phyloP scores from a whole-genome alignment of 2,113 vertebrate genomes.

The Falco punctatus region DNA sequence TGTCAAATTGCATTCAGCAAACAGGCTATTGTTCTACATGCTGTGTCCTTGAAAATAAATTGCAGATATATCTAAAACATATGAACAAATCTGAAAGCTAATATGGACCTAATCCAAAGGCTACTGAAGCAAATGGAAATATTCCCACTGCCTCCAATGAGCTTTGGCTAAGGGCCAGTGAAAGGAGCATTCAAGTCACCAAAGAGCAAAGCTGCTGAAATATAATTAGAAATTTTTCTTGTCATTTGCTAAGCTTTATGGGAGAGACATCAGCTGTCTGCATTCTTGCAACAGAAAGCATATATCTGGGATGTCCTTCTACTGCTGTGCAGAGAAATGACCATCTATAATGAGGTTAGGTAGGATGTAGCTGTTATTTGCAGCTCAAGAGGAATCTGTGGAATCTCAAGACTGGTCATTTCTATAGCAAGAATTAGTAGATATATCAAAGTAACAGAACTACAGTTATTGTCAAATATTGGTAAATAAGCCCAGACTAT shows the following conservation, averaged over 20 bases:
- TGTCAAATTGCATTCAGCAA: neutral
- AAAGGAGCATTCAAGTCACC: neutral
- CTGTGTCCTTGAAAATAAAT: slow-evolving; percentile 39
- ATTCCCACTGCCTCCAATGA: neutral
- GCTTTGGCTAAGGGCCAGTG: slow-evolving; percentile 7
- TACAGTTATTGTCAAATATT: neutral
- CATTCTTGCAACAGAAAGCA: neutral
- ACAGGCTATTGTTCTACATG: neutral
- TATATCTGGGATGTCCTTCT: neutral
- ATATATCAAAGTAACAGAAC: neutral
- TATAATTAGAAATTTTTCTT: neutral
- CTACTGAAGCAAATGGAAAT: slow-evolving; percentile 9
- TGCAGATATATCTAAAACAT: slow-evolving; percentile 12
- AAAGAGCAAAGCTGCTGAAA: slow-evolving; percentile 2
- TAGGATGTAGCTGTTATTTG: neutral
- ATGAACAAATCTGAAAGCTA: slow-evolving; percentile 39
- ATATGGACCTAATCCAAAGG: slow-evolving; percentile 33
- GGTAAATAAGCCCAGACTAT: neutral
- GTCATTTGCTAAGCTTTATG: neutral
- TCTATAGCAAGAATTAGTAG: neutral
- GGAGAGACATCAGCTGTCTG: neutral
- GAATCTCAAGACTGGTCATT: neutral
- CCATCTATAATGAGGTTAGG: neutral
- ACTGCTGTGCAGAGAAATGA: neutral
- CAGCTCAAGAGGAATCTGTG: neutral